Conservation (phyloP, 1,140 invertebrate species). For the Drosophila bifasciata region DNA sequence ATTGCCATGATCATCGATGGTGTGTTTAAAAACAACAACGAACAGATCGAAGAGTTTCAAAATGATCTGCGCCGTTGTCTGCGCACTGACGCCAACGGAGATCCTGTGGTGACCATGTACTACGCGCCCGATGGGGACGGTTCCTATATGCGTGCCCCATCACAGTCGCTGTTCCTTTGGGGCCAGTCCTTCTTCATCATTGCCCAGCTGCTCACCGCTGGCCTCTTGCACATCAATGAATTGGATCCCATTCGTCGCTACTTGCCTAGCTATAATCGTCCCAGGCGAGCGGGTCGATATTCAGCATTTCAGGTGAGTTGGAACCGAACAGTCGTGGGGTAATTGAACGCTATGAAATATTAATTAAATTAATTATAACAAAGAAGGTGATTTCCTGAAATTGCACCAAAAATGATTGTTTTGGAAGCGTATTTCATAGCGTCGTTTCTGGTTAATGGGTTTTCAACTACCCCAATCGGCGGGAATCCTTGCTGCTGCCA, state of each 20-base stretch:
- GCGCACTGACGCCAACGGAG: constrained; percentile 91
- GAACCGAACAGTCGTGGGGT: neutral
- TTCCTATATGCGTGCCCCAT: constrained; percentile 78
- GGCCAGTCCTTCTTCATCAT: constrained; percentile 98
- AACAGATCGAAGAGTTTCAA: constrained; percentile 96
- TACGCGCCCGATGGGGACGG: constrained; percentile 92
- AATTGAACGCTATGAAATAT: constrained; percentile 34
- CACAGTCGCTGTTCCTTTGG: constrained; percentile 89
- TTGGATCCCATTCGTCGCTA: constrained; percentile 97
- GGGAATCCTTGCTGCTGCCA: constrained; percentile 21
- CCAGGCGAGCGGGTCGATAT: constrained; percentile 94
- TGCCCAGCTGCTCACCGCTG: constrained; percentile 94
- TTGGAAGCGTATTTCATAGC: constrained; percentile 34
- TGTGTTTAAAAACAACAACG: constrained; percentile 94
- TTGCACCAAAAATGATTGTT: neutral
- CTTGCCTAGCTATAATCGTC: constrained; percentile 97
- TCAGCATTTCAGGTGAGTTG: constrained; percentile 96
- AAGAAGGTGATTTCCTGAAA: neutral
- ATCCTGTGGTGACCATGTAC: constrained; percentile 93
- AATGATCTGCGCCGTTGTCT: constrained; percentile 91
- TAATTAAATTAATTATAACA: neutral
- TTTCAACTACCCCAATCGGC: constrained; percentile 8
- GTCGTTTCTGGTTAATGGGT: constrained; percentile 6
- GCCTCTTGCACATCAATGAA: constrained; percentile 96
- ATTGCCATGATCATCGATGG: constrained; percentile 98